Evolutionary conservation across 2,888 invertebrate genomes (phyloP).

Genomic region (Thymelicus acteon): DNA sequence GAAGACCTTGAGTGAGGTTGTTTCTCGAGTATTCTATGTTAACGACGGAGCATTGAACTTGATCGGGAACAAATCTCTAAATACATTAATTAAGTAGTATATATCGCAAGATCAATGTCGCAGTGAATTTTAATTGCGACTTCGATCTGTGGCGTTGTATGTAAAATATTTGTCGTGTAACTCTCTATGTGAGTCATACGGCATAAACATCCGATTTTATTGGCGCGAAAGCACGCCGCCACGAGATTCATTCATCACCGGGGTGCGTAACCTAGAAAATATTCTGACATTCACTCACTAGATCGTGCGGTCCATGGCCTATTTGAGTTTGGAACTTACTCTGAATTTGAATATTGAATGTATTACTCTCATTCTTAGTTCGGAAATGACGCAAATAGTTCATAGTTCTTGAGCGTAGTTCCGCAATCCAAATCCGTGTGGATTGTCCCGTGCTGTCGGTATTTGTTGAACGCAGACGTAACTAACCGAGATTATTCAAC

Average conservation of each 20-base stretch:
- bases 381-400: slow-evolving; percentile 56
- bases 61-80: slow-evolving; percentile 43
- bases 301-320: slow-evolving; percentile 19
- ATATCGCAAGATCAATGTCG: slow-evolving; percentile 36
- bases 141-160: slow-evolving; percentile 10
- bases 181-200: slow-evolving; percentile 23
- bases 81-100: slow-evolving; percentile 32
- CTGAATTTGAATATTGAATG: slow-evolving; percentile 1
- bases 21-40: slow-evolving; percentile 59
- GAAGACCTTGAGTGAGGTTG: slow-evolving; percentile 73
- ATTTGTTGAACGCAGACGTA: slow-evolving; percentile 49
- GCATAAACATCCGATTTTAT: slow-evolving; percentile 28
- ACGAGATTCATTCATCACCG: slow-evolving; percentile 38
- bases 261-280: slow-evolving; percentile 46
- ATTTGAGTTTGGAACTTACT: slow-evolving; percentile 11
- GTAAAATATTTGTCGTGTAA: slow-evolving; percentile 12
- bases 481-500: slow-evolving; percentile 41
- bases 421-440: slow-evolving; percentile 57
- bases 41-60: slow-evolving; percentile 69
- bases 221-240: slow-evolving; percentile 29
- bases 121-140: slow-evolving; percentile 19
- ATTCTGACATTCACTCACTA: slow-evolving; percentile 38
- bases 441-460: slow-evolving; percentile 57
- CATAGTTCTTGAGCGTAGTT: slow-evolving; percentile 51
- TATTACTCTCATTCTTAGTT: slow-evolving; percentile 18